Conservation (phyloP, 2,888 invertebrate genomes). For the Omphaloscelis lunosa region DNA sequence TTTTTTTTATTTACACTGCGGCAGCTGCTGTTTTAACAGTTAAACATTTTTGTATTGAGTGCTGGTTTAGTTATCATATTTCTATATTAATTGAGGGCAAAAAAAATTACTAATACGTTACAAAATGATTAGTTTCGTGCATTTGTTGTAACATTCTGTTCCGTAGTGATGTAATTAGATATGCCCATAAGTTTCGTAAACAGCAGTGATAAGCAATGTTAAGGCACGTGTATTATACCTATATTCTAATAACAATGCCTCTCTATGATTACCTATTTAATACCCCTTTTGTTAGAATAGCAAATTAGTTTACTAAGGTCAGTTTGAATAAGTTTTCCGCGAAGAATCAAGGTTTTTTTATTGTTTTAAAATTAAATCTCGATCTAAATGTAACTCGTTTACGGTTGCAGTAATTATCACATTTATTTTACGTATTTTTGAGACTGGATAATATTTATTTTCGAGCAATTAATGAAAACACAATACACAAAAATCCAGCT, state of each 20-base stretch:
- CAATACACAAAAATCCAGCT: background rate
- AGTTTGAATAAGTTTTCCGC: background rate
- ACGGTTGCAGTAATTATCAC: background rate
- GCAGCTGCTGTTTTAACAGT: conserved; percentile 12
- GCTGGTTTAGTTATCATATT: background rate
- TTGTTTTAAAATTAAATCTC: background rate
- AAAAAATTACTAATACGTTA: conserved; percentile 21
- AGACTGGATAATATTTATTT: conserved; percentile 1
- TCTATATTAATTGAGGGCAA: background rate
- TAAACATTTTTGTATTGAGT: background rate
- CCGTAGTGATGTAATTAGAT: conserved; percentile 37
- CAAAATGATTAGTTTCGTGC: conserved; percentile 9
- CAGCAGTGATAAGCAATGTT: conserved; percentile 8
- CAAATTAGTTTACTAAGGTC: conserved; percentile 24
- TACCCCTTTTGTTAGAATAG: conserved; percentile 17
- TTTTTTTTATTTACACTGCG: conserved; percentile 7
- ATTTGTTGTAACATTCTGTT: conserved; percentile 23
- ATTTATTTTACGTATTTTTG: background rate
- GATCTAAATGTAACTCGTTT: background rate
- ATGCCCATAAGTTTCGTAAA: conserved; percentile 23
- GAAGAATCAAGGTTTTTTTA: conserved; percentile 9
- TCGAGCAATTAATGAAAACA: background rate
- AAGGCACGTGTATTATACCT: background rate
- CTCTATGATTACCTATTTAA: background rate
- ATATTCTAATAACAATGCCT: conserved; percentile 3